Evolutionary conservation across 2,888 invertebrate genomes (phyloP).

Genomic region (Abrostola triplasia): DNA sequence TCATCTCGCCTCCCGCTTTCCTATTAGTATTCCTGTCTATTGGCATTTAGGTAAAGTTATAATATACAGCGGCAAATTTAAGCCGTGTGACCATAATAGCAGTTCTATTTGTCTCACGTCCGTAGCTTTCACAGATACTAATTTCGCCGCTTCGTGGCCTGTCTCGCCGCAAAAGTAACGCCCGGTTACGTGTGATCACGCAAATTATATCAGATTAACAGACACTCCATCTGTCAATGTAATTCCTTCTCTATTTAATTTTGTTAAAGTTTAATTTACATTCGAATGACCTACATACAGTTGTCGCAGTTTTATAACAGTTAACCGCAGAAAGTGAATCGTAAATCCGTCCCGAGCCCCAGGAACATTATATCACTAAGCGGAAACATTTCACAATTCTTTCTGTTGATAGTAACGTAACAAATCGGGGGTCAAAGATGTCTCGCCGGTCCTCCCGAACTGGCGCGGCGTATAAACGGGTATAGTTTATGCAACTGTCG

Average conservation of each 20-base stretch:
- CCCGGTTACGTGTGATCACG: slow-evolving; percentile 69
- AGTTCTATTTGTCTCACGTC: slow-evolving; percentile 45
- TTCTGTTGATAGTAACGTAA: slow-evolving; percentile 46
- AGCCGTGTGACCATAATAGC: slow-evolving; percentile 42
- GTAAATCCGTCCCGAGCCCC: slow-evolving; percentile 66
- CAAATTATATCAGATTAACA: slow-evolving; percentile 77
- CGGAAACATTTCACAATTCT: slow-evolving; percentile 62
- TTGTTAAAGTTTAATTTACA: slow-evolving; percentile 38
- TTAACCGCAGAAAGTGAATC: slow-evolving; percentile 76
- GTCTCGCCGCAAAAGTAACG: slow-evolving; percentile 63
- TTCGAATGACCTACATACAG: slow-evolving; percentile 22
- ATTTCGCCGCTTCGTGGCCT: slow-evolving; percentile 64
- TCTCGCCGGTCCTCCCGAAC: slow-evolving; percentile 31
- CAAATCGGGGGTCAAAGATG: slow-evolving; percentile 48
- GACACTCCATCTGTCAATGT: slow-evolving; percentile 36
- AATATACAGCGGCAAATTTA: slow-evolving; percentile 35
- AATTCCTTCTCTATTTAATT: slow-evolving; percentile 46
- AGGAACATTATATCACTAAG: slow-evolving; percentile 70
- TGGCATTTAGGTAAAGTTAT: slow-evolving; percentile 22
- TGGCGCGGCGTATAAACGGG: slow-evolving; percentile 38
- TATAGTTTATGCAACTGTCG: slow-evolving; percentile 64
- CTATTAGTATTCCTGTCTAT: slow-evolving; percentile 20
- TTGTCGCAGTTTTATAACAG: slow-evolving; percentile 67
- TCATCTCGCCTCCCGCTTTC: slow-evolving; percentile 8
- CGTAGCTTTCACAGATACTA: slow-evolving; percentile 51